Base-by-base conservation (phyloP, 2,888 invertebrate genomes). In the Sphecodes monilicornis region DNA sequence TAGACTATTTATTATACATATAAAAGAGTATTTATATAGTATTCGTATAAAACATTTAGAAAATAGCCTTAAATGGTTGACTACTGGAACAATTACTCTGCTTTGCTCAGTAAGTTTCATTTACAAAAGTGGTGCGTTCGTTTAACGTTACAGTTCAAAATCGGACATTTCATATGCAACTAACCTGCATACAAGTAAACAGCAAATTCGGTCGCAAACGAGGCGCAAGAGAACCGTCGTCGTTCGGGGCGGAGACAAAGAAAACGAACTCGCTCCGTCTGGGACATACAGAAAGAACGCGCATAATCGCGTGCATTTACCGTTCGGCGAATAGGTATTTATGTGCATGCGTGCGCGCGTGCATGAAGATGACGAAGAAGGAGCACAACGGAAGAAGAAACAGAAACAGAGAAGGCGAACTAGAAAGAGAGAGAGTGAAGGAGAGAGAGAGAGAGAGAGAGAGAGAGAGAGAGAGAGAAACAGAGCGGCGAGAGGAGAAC, bases 221-320 rank as follows among this genome's bases (percentile, higher is more conserved):
- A 71, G 81, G 41, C 70, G 77, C 77, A 32, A 60, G 43, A 80
- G 74, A 41, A 64, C 1, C 57, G 66, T 18, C 71, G 46, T 16
- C 13, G 22, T 50, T 8, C 78, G 46, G 78, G 84, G 78, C 74
- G 78, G 82, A 36, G 60, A 76, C 83, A 73, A 71, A 78, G 64
- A 60, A 66, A 41, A 32, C n/a, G 60, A 68, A 50, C 69, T 70
- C 68, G 73, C 39, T 69, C 66, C 57, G 50, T 46, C 43, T 39
- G 29, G 72, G 43, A 66, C 74, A 16, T 64, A n/a, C n/a, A 82
- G 74, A 60, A 66, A 74, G 68, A 73, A 74, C 50, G 50, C 79
- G 71, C 46, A 75, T 72, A 84, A 76, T 82, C 71, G 77, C 36
- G 54, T 75, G 76, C 83, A 60, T 75, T 69, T 74, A 71, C 86